Evolutionary conservation across 2,888 invertebrate species (phyloP).

Genomic region (Calameuta pallipes): DNA sequence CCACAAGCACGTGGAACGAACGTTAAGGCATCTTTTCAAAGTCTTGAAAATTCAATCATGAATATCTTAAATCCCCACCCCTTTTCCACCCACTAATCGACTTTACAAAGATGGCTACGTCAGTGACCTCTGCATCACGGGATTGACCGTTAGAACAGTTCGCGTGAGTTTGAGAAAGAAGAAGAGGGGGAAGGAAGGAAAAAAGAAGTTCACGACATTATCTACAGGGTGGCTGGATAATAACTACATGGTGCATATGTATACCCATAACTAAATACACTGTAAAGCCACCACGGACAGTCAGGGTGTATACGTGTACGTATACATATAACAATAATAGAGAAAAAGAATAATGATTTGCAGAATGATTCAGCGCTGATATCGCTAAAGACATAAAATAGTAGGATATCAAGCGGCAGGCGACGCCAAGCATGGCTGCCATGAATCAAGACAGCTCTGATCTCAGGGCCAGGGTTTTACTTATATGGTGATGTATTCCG

Average conservation of each 20-base stretch:
- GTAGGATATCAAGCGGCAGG: conserved; percentile 26
- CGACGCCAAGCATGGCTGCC: conserved; percentile 35
- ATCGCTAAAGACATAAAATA: conserved; percentile 48
- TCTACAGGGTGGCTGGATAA: not conserved
- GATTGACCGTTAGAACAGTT: not conserved
- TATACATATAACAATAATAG: too few relatives aligned
- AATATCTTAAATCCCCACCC: not conserved
- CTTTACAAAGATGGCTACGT: not conserved
- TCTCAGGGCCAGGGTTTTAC: conserved; percentile 45
- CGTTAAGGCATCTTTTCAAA: not conserved
- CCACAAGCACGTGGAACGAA: not conserved
- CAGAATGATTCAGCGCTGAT: conserved; percentile 41
- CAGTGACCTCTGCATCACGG: not conserved
- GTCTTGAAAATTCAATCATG: not conserved
- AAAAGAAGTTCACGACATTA: not conserved
- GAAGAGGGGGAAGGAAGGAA: not conserved
- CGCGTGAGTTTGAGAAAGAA: not conserved
- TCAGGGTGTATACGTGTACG: too few relatives aligned
- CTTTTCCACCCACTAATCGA: not conserved
- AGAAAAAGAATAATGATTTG: conserved; percentile 39
- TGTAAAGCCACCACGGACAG: not conserved
- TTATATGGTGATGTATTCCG: conserved; percentile 55
- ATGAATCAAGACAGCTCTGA: conserved; percentile 45
- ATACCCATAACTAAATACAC: not conserved
- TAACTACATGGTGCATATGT: not conserved